Evolutionary conservation across 2,888 invertebrate species (phyloP).

Genomic region (Drosophila falleni): DNA sequence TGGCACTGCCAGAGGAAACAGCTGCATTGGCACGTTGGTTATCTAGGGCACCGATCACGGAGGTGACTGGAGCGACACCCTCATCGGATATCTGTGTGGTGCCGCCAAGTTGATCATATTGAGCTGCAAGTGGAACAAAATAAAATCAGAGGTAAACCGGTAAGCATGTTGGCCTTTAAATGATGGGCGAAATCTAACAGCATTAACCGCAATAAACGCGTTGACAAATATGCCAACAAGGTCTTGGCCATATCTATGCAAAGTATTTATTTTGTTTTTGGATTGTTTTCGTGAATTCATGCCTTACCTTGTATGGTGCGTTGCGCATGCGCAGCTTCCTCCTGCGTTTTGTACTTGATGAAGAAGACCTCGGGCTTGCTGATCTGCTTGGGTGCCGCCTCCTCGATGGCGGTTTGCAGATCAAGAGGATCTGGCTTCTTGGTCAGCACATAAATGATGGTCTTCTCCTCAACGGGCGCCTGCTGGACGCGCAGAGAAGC

Average conservation of each 20-base stretch:
- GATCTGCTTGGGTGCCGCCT: conserved; percentile 79
- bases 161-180: conserved; percentile 43
- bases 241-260: conserved; percentile 44
- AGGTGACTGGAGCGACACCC: conserved; percentile 83
- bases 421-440: conserved; percentile 84
- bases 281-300: conserved; percentile 14
- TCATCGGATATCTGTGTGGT: conserved; percentile 84
- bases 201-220: conserved; percentile 24
- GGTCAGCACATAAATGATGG: conserved; percentile 84
- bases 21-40: conserved; percentile 39
- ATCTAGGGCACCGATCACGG: conserved; percentile 82
- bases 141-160: conserved; percentile 38
- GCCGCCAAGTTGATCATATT: conserved; percentile 85
- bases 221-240: conserved; percentile 56
- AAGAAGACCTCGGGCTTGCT: conserved; percentile 85
- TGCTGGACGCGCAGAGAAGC: conserved; percentile 75
- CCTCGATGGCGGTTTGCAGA: conserved; percentile 80
- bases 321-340: conserved; percentile 85
- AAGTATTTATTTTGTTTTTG: conserved; percentile 17
- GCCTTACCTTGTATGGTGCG: conserved; percentile 84
- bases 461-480: conserved; percentile 84
- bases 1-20: background rate
- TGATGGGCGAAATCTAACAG: conserved; percentile 20
- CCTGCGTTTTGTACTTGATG: conserved; percentile 85
- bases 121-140: conserved; percentile 71